Conservation (phyloP, 2,797 vertebrate genomes). For the Pangasius djambal region DNA sequence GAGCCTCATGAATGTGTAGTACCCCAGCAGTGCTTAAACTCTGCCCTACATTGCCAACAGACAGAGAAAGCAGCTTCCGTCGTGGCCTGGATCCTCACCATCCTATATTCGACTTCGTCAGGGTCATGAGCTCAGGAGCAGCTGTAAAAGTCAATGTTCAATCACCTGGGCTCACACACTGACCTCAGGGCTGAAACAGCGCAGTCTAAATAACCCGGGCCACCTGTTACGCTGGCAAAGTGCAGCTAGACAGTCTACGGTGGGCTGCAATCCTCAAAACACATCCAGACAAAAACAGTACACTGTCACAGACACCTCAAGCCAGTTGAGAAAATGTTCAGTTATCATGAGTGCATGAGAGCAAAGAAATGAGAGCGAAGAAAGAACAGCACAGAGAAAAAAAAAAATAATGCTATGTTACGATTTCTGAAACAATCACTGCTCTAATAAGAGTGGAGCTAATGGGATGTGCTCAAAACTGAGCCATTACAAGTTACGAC, state of each 20-base stretch:
- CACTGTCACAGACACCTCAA: neutral
- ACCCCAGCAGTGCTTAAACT: neutral
- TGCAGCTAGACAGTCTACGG: neutral
- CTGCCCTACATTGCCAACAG: slow-evolving; percentile 1
- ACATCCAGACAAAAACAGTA: neutral
- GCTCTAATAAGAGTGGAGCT: neutral
- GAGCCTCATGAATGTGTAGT: neutral
- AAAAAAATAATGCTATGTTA: neutral
- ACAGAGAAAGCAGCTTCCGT: neutral
- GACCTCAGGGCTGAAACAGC: slow-evolving; percentile 12
- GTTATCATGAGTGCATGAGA: neutral
- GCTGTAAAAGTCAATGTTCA: slow-evolving; percentile 2
- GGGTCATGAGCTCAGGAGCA: slow-evolving; percentile 9
- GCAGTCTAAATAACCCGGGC: slow-evolving; percentile 21
- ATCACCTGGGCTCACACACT: slow-evolving; percentile 10
- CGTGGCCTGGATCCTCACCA: neutral
- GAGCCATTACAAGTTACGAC: neutral
- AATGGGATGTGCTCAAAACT: neutral
- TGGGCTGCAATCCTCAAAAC: neutral
- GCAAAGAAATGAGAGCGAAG: neutral
- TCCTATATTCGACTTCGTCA: slow-evolving; percentile 1
- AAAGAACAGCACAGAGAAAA: neutral
- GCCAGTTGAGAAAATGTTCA: neutral
- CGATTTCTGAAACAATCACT: neutral
- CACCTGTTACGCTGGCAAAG: neutral